phyloP scores from a whole-genome alignment of 2,113 vertebrate species.

The Prunella fulvescens region DNA sequence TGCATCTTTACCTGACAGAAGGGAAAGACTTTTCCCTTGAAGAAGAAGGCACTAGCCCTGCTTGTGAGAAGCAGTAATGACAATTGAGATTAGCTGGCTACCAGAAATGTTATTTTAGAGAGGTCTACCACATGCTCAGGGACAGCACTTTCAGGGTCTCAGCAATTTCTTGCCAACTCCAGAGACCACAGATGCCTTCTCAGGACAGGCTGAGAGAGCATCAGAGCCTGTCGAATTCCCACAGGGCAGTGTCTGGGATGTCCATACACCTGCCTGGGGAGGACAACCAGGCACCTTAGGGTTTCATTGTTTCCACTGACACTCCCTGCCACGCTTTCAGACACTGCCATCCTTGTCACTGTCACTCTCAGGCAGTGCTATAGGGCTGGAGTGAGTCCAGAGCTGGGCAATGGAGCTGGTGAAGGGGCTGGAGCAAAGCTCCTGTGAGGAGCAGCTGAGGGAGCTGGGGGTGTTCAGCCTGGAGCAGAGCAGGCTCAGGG shows the following conservation, averaged over 20 bases:
- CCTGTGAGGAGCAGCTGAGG: neutral
- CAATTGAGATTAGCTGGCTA: neutral
- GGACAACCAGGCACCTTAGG: fast-evolving
- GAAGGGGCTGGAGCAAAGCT: neutral
- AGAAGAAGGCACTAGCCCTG: neutral
- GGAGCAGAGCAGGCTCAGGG: neutral
- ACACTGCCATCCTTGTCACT: fast-evolving
- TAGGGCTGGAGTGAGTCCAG: fast-evolving
- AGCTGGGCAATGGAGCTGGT: neutral
- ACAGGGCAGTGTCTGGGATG: fast-evolving
- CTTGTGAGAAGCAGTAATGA: neutral
- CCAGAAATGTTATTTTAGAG: too few relatives aligned
- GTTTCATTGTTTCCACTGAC: fast-evolving
- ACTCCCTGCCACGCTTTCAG: fast-evolving
- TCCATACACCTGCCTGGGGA: fast-evolving
- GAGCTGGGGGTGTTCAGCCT: neutral
- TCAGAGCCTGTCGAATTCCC: fast-evolving
- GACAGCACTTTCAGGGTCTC: neutral
- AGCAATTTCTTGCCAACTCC: neutral
- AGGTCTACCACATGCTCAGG: fast-evolving
- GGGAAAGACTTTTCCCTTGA: neutral
- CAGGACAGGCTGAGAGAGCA: fast-evolving
- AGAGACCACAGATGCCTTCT: neutral
- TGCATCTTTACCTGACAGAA: neutral
- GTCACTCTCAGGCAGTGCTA: fast-evolving